Evolutionary conservation across 2,888 invertebrate genomes (phyloP), one percentile per base, ranked within the genome.

Genomic region (Drosophila borborema): DNA sequence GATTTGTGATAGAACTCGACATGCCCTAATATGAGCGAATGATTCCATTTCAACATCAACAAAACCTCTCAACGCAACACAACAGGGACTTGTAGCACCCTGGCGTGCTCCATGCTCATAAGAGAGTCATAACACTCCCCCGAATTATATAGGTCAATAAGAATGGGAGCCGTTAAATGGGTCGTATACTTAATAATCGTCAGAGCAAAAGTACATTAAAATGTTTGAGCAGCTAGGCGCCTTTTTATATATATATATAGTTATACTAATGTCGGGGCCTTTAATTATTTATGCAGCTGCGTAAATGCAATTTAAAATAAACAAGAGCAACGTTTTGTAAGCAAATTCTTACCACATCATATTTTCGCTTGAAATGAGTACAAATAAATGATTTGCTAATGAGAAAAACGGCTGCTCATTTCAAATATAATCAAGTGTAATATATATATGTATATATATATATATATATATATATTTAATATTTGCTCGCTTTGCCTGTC

Each of bases 131-230:
- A 31, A 28, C 71, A 53, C 43, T 41, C 45, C 41, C 55, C 5
- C 28, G 28, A 48, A 48, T 38, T 43, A 72, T 68, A 56, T 69
- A 41, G 78, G 81, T 79, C 78, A 77, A 69, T 67, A 59, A 12
- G 28, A 62, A 46, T 40, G 49, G 34, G 43, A 41, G 65, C 43
- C 64, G 51, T 58, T 72, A 66, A 72, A 79, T 69, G 69, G 46
- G 20, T 31, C 49, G 20, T 41, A 65, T 60, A 48, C 48, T 48
- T 60, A 43, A 63, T 41, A 59, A 34, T 41, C 58, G 9, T 16
- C 31, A 10, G 12, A 18, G 23, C 28, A 38, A 40, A 38, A 40
- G 16, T 36, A 20, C 1, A 60, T 53, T 49, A 45, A 56, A 58
- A 56, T 55, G 10, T 16, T n/a, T 48, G 18, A 18, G 18, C 48